Conservation (phyloP, 2,888 invertebrate genomes). For the Sisyra terminalis region DNA sequence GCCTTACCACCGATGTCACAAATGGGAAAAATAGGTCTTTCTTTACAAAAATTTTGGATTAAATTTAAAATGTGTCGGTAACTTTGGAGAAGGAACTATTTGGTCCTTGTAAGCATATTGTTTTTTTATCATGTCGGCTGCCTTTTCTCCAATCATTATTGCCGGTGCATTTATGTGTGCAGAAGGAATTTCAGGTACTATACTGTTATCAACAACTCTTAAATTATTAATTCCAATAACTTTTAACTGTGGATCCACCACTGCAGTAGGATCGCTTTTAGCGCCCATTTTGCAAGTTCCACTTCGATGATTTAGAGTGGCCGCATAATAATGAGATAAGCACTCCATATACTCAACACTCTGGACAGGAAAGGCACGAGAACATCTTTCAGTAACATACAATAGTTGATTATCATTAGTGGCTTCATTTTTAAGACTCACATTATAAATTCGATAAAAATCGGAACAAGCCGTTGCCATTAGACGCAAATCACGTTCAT, state of each 20-base stretch:
- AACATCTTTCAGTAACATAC: constrained; percentile 34
- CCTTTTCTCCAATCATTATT: constrained; percentile 24
- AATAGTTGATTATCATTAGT: constrained; percentile 42
- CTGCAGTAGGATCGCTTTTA: constrained; percentile 34
- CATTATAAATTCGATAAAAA: constrained; percentile 35
- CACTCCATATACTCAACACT: constrained; percentile 54
- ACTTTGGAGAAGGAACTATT: no score
- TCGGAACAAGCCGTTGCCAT: no score
- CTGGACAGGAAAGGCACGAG: constrained; percentile 38
- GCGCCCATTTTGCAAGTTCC: constrained; percentile 53
- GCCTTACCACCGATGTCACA: no score
- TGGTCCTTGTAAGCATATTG: constrained; percentile 14
- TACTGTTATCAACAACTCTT: constrained; percentile 22
- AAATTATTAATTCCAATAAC: constrained; percentile 18
- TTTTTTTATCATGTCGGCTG: constrained; percentile 20
- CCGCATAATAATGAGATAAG: constrained; percentile 39
- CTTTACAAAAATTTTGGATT: no score
- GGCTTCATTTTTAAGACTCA: constrained; percentile 41
- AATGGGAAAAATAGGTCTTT: no score
- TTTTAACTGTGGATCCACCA: constrained; percentile 35
- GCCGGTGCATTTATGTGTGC: constrained; percentile 23
- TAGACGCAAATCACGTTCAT: constrained; percentile 20
- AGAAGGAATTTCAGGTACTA: constrained; percentile 22
- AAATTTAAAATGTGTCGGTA: no score
- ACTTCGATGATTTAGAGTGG: constrained; percentile 46